A percentile compares a stretch with the other conserved stretches of the same genome.
Evolutionary conservation across 1,140 invertebrate genomes (phyloP).

Genomic region (Thaumatotibia leucotreta): DNA sequence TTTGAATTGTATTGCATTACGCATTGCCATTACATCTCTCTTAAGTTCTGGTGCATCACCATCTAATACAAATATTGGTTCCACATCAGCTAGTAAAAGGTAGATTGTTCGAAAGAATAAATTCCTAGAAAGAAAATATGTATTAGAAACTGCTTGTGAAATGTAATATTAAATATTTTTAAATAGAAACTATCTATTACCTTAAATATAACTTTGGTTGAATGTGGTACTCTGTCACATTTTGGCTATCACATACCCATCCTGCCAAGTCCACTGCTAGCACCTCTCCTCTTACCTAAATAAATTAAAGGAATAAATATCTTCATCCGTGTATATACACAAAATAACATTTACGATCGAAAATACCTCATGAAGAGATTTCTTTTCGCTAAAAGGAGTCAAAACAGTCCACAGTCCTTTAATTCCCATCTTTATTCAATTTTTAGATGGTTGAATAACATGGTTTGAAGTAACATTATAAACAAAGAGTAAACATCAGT

Average conservation of each 20-base stretch:
- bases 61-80: constrained; percentile 91
- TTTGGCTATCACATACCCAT: constrained; percentile 89
- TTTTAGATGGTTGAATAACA: too few species aligned
- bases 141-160: background rate
- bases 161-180: too few species aligned
- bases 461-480: too few species aligned
- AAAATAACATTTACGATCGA: constrained; percentile 13
- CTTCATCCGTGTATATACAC: background rate
- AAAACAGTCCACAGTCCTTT: constrained; percentile 88
- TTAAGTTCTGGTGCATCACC: constrained; percentile 90
- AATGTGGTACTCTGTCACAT: constrained; percentile 80
- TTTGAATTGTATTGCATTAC: constrained; percentile 76
- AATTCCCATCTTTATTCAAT: constrained; percentile 81
- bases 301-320: constrained; percentile 15
- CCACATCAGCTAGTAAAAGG: constrained; percentile 85
- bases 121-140: constrained; percentile 78
- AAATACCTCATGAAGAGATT: constrained; percentile 81
- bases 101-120: constrained; percentile 89
- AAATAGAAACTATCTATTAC: constrained; percentile 75
- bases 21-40: constrained; percentile 81
- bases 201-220: constrained; percentile 87
- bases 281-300: constrained; percentile 81
- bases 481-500: too few species aligned
- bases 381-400: constrained; percentile 83
- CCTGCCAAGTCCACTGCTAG: constrained; percentile 88